These are phyloP conservation scores for western clawed frog (Xenopus tropicalis) DNA, from an alignment of 2,113 vertebrate species.

Conservation along the genomic window UCB_Xtro_10.0 CM004444.2:50937501-50938000, in stretches of 20 bases:
- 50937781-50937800: too few relatives aligned
- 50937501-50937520: slow-evolving; percentile 71
- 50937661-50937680: slow-evolving; percentile 52
- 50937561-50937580: slow-evolving; percentile 72
- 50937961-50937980: slow-evolving; percentile 50
- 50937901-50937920: slow-evolving; percentile 64
- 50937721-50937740: slow-evolving; percentile 67
- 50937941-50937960: slow-evolving; percentile 56
- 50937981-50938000: slow-evolving; percentile 62
- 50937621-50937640: slow-evolving; percentile 62
- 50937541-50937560: slow-evolving; percentile 66
- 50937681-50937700: slow-evolving; percentile 64
- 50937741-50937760: slow-evolving; percentile 53
- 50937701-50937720: slow-evolving; percentile 64
- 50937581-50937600: slow-evolving; percentile 68
- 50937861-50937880: slow-evolving; percentile 61
- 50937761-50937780: too few relatives aligned
- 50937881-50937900: slow-evolving; percentile 65
- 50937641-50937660: slow-evolving; percentile 41
- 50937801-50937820: too few relatives aligned
- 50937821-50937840: slow-evolving; percentile 46
- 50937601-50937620: slow-evolving; percentile 67
- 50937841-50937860: slow-evolving; percentile 66
- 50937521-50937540: slow-evolving; percentile 63
- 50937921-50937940: slow-evolving; percentile 57